Evolutionary conservation across 2,888 invertebrate genomes (phyloP).

Genomic region (Didymodactylos carnosus): DNA sequence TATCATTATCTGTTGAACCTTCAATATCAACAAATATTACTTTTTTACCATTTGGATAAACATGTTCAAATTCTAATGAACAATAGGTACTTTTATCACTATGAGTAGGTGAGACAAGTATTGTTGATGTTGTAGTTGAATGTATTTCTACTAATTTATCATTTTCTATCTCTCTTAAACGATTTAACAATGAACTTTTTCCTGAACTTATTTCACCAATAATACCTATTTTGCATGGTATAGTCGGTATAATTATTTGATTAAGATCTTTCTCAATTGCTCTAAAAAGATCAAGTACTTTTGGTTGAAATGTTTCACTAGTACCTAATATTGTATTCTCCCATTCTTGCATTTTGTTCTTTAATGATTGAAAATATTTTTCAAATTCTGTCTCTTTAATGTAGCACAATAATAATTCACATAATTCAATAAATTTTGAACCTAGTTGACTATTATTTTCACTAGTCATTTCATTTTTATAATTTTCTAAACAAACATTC

Average conservation of each 20-base stretch:
- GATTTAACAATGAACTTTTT: neutral
- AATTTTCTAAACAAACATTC: neutral
- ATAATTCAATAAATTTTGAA: neutral
- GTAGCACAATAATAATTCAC: neutral
- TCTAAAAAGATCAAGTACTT: neutral
- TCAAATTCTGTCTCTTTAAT: neutral
- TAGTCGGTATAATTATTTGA: neutral
- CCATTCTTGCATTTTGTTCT: neutral
- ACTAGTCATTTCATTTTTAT: neutral
- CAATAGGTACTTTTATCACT: neutral
- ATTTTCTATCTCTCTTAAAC: neutral
- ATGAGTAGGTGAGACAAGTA: neutral
- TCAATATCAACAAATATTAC: neutral
- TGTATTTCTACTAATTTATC: neutral
- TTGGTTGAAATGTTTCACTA: neutral
- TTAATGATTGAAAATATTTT: neutral
- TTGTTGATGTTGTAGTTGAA: neutral
- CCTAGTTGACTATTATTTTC: neutral
- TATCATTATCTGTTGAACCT: neutral
- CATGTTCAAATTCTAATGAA: neutral
- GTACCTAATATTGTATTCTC: neutral
- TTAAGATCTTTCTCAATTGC: neutral
- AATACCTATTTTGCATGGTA: neutral
- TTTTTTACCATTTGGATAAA: neutral
- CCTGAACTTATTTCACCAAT: neutral